Conservation (phyloP, 1,140 invertebrate genomes). For the Drosophila ironensis region DNA sequence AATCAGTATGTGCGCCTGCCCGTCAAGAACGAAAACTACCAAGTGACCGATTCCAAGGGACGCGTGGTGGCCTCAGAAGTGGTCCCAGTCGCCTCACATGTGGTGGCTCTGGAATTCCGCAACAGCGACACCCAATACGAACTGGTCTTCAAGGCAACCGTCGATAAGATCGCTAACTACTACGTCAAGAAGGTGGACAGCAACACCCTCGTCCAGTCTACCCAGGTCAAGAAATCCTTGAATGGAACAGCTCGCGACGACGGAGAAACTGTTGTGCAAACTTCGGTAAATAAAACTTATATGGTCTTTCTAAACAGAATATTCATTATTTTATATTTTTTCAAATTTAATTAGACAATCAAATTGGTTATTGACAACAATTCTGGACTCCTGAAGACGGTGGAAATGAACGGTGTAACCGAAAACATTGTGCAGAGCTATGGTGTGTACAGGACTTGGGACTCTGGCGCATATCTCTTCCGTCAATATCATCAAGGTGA, state of each 20-base stretch:
- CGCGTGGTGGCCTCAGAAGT: slow-evolving; percentile 83
- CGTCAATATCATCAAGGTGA: slow-evolving; percentile 84
- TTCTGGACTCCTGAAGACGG: slow-evolving; percentile 83
- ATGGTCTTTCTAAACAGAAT: not conserved
- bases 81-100: slow-evolving; percentile 84
- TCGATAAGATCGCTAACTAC: slow-evolving; percentile 41
- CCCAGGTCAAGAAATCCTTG: not conserved
- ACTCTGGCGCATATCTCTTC: slow-evolving; percentile 94
- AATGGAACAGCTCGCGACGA: not conserved
- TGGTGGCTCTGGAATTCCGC: slow-evolving; percentile 86
- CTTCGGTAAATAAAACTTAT: slow-evolving; percentile 38
- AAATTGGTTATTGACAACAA: slow-evolving; percentile 40
- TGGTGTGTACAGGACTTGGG: slow-evolving; percentile 88
- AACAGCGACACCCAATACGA: slow-evolving; percentile 85
- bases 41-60: slow-evolving; percentile 84
- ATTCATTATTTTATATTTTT: not conserved
- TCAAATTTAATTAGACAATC: slow-evolving; percentile 12
- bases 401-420: slow-evolving; percentile 83
- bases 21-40: slow-evolving; percentile 84
- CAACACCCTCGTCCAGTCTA: not conserved
- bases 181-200: slow-evolving; percentile 25
- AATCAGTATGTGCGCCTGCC: slow-evolving; percentile 88
- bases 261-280: slow-evolving; percentile 37
- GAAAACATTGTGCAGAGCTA: slow-evolving; percentile 85
- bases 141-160: slow-evolving; percentile 86